Evolutionary conservation across 2,888 invertebrate species (phyloP).

Genomic region (Drosophila neonasuta): DNA sequence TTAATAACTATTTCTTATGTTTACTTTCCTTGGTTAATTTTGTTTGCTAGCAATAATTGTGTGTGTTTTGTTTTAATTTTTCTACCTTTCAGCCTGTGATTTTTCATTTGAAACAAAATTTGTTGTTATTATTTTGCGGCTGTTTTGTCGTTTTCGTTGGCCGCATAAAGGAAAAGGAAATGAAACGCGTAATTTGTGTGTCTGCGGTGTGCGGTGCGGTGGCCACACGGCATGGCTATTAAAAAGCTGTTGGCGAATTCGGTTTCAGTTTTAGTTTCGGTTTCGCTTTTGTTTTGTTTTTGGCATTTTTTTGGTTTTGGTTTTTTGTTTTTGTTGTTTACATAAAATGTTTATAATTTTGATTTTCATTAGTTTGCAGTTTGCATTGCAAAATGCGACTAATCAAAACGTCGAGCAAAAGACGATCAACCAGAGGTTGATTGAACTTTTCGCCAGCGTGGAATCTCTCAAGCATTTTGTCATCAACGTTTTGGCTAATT

Average conservation of each 20-base stretch:
- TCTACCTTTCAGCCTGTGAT: constrained; percentile 20
- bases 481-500: constrained; percentile 56
- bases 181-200: constrained; percentile 73
- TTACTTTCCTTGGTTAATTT: constrained; percentile 5
- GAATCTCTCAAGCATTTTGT: constrained; percentile 37
- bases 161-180: constrained; percentile 68
- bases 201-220: constrained; percentile 44
- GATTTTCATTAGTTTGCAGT: constrained; percentile 64
- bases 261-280: constrained; percentile 28
- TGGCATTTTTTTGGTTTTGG: constrained; percentile 8
- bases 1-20: not conserved
- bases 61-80: constrained; percentile 11
- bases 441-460: constrained; percentile 54
- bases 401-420: constrained; percentile 27
- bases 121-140: constrained; percentile 49
- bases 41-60: constrained; percentile 9
- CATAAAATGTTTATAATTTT: constrained; percentile 77
- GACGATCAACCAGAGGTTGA: constrained; percentile 44
- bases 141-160: constrained; percentile 32
- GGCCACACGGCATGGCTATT: constrained; percentile 49
- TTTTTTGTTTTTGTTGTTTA: constrained; percentile 50
- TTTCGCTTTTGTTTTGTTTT: constrained; percentile 36
- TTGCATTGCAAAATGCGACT: constrained; percentile 62
- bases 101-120: constrained; percentile 52
- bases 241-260: constrained; percentile 58